Evolutionary conservation across 2,888 invertebrate species (phyloP).

Genomic region (Cryptocheilus praepositus): DNA sequence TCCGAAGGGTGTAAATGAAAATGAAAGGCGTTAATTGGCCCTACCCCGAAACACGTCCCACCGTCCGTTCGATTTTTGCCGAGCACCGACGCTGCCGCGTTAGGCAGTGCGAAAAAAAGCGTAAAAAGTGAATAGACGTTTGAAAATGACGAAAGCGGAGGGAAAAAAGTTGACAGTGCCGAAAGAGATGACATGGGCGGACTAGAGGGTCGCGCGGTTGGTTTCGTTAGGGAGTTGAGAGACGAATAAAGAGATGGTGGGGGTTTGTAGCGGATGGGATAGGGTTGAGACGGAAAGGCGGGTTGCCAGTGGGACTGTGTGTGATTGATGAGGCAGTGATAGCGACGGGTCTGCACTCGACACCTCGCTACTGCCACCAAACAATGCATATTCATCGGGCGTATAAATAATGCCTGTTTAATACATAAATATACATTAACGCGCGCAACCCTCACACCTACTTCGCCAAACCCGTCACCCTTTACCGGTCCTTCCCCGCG

Average conservation of each 20-base stretch:
- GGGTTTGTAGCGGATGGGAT: conserved; percentile 15
- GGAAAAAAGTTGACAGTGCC: conserved; percentile 8
- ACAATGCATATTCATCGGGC: conserved; percentile 74
- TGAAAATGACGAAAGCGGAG: neutral
- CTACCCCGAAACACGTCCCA: too few relatives aligned
- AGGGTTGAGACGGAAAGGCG: conserved; percentile 28
- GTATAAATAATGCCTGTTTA: conserved; percentile 74
- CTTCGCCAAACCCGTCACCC: neutral
- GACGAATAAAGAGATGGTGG: conserved; percentile 5
- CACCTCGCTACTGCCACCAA: conserved; percentile 72
- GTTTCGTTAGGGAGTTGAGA: conserved; percentile 30
- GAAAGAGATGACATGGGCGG: conserved; percentile 64
- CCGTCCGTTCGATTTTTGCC: too few relatives aligned
- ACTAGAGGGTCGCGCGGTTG: conserved; percentile 43
- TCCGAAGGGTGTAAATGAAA: too few relatives aligned
- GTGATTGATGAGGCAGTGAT: conserved; percentile 74
- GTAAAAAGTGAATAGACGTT: neutral
- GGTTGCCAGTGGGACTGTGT: conserved; percentile 64
- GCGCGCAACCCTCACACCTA: conserved; percentile 17
- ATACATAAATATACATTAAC: conserved; percentile 73
- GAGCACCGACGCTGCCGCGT: too few relatives aligned
- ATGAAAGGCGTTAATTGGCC: too few relatives aligned
- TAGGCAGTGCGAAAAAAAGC: neutral
- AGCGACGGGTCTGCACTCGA: conserved; percentile 74
- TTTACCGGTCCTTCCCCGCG: neutral